Base-by-base conservation (phyloP, 2,797 vertebrate genomes). In the Malurus splendens region DNA sequence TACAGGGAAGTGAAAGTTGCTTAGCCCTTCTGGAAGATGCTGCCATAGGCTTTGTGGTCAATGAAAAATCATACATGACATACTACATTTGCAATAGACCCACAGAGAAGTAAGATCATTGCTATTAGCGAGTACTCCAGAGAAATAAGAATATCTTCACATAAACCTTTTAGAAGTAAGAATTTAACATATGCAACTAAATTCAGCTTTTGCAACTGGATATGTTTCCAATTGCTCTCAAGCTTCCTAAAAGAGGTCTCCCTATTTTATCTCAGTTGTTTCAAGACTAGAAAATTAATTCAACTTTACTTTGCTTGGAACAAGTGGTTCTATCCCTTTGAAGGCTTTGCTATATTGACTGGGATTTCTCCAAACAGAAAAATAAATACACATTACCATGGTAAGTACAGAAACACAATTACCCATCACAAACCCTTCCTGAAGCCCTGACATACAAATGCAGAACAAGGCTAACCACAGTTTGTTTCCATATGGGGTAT, bases 11-110 rank as follows among this genome's bases (percentile, higher is more conserved):
- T 6, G 42, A 85, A 67, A 82, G 42, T 77, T 2, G 2, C 41
- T 82, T 12, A 52, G 30, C 20, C 18, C 57, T 60, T 50, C 54
- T 82, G 48, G n/a, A 84, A 64, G 57, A 74, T 1, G 10, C 2
- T n/a, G 47, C 11, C 57, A 39, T 0, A 4, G 51, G 25, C 41
- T 89, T 47, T 9, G 5, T 1, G 14, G 39, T 61, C 65, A 89
- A 23, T 39, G 14, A 67, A 61, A 61, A 86, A 54, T 25, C 27
- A 56, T 5, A 16, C 14, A 18, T 7, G 30, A 50, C 13, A 19
- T 10, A 33, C 11, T 59, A 55, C 15, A 56, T 0, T 3, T 9
- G 18, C 28, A 56, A 28, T 0, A 2, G 44, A 30, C 23, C 28
- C 52, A 33, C 27, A 66, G 23, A 56, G n/a, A 48, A 51, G 8